A percentile compares a stretch with the other conserved stretches of the same genome.
These are phyloP conservation scores for Tinea semifulvella DNA, from an alignment of 2,888 invertebrate species.

Conservation along the genomic window DNA sequence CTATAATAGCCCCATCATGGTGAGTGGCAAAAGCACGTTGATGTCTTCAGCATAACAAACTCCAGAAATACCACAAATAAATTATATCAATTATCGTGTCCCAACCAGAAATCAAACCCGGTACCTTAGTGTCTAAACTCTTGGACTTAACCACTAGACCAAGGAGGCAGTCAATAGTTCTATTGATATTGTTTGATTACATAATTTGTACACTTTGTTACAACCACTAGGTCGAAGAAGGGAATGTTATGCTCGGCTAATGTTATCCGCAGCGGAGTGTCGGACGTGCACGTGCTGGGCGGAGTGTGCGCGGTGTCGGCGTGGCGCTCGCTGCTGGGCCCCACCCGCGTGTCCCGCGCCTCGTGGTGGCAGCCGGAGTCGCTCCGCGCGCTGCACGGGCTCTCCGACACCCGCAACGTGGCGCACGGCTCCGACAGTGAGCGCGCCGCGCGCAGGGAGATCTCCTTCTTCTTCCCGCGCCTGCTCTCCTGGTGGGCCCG, in stretches of 20 bases:
- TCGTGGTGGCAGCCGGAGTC: constrained; percentile 80
- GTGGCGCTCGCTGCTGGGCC: constrained; percentile 89
- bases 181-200: too few species aligned
- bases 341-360: constrained; percentile 86
- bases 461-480: constrained; percentile 83
- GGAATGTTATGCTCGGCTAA: not conserved
- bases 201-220: too few species aligned
- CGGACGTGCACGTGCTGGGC: constrained; percentile 81
- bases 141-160: too few species aligned
- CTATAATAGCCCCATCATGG: too few species aligned
- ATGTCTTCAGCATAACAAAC: too few species aligned
- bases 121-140: too few species aligned
- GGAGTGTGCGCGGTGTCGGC: constrained; percentile 76
- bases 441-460: constrained; percentile 79
- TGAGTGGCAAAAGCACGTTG: too few species aligned
- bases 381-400: constrained; percentile 40
- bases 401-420: constrained; percentile 4
- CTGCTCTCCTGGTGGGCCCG: constrained; percentile 67
- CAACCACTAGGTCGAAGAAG: not conserved
- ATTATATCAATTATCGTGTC: too few species aligned
- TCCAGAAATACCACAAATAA: too few species aligned
- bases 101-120: too few species aligned
- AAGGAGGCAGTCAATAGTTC: too few species aligned
- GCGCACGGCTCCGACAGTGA: constrained; percentile 64
- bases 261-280: constrained; percentile 76